phyloP scores from a whole-genome alignment of 2,888 invertebrate genomes.

The Blomia tropicalis region DNA sequence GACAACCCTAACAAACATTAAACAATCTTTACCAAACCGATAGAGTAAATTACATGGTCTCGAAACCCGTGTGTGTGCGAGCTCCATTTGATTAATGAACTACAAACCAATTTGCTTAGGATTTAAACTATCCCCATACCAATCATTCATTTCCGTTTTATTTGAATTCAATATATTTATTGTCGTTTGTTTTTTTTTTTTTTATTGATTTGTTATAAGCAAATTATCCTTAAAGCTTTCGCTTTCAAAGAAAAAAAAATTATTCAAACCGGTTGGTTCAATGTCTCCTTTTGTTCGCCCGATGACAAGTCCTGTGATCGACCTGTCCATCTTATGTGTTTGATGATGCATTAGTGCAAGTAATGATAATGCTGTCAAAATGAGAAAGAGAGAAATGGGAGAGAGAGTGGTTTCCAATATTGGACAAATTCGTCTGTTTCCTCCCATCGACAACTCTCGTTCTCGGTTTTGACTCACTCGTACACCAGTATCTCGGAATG shows the following conservation, averaged over 20 bases:
- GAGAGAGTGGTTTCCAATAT: neutral
- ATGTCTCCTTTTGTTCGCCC: too few species aligned
- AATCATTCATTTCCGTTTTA: neutral
- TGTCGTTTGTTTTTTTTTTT: neutral
- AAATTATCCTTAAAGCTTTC: neutral
- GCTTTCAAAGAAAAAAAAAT: too few species aligned
- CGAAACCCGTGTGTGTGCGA: neutral
- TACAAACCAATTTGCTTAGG: neutral
- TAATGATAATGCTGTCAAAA: conserved; percentile 6
- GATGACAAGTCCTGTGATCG: neutral
- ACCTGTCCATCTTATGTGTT: neutral
- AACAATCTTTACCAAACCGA: too few species aligned
- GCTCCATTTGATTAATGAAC: conserved; percentile 10
- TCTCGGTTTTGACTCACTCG: too few species aligned
- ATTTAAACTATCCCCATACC: neutral
- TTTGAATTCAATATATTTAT: neutral
- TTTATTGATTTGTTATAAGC: neutral
- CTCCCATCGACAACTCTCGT: neutral
- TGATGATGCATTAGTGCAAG: neutral
- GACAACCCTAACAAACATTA: too few species aligned
- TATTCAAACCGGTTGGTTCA: too few species aligned
- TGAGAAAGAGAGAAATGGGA: too few species aligned
- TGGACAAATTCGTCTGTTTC: conserved; percentile 11
- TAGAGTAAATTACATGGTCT: conserved; percentile 11
- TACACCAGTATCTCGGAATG: too few species aligned